Evolutionary conservation across 2,888 invertebrate species (phyloP), one percentile per base, ranked within the genome.

Genomic region (Athalia rosae): DNA sequence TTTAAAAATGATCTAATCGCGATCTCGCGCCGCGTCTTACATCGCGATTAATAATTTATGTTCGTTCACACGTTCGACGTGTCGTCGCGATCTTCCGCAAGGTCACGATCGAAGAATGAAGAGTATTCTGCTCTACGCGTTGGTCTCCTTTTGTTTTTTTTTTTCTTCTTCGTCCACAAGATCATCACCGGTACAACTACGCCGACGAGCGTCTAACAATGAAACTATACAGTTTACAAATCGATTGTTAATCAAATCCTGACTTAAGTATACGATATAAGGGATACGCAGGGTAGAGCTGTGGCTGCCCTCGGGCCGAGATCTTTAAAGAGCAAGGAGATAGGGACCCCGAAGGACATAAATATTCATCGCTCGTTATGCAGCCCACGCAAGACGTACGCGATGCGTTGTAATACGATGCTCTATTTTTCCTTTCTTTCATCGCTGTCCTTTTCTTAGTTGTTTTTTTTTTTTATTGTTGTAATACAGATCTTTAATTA

Each of bases 291-390:
- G 7, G 53, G 53, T 9, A 11, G 6, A 53, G 11, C n/a, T n/a
- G n/a, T 53, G 9, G 53, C n/a, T 53, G 53, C 67, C 67, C 53
- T 2, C 9, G 41, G 67, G 76, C 76, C 76, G 43, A 76, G 66
- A 76, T 76, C 76, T 76, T 76, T 76, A 76, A 76, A 76, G 47
- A 41, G 13, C 28, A 7, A 45, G 56, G 28, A 66, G 77, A 28
- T 28, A 28, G 28, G 28, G 28, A 28, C 28, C 28, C 28, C 28
- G 28, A 28, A 28, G 79, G 79, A 81, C 69, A 81, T 82, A 80
- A 82, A 82, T 82, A 82, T 82, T 82, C 81, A 82, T 82, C 66
- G 66, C 28, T 45, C 11, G 53, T 67, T 66, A 47, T 76, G 66
- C 66, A 66, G 53, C 56, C 66, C 47, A 45, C 56, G 56, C 67